A percentile compares a stretch with the other conserved stretches of the same genome.
phyloP scores from a whole-genome alignment of 37 sponge, comb jelly and placozoan species.

The Spongilla lacustris region DNA sequence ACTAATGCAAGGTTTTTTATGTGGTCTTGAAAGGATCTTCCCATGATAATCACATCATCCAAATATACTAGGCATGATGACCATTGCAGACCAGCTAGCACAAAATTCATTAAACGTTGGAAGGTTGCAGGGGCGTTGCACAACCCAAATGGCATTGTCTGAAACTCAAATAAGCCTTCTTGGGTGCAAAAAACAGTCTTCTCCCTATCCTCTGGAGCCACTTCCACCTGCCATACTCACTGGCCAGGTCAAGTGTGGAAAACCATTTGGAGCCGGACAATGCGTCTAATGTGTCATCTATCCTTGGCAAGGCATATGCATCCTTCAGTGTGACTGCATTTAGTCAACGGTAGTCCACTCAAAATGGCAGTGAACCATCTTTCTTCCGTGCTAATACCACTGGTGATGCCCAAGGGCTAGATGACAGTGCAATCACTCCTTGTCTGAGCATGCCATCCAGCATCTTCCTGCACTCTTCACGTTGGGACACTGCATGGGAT shows the following conservation, averaged over 20 bases:
- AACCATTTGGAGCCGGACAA: conserved; percentile 49
- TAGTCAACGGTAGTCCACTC: conserved; percentile 53
- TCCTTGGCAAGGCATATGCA: conserved; percentile 51
- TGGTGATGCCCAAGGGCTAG: conserved; percentile 39
- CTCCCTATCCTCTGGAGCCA: background rate
- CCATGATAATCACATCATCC: conserved; percentile 43
- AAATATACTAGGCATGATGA: conserved; percentile 26
- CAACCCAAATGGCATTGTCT: conserved; percentile 52
- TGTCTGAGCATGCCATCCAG: conserved; percentile 38
- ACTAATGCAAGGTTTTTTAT: conserved; percentile 26
- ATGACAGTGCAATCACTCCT: conserved; percentile 12
- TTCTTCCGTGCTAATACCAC: conserved; percentile 50
- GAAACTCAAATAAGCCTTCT: conserved; percentile 37
- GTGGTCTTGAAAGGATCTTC: conserved; percentile 24
- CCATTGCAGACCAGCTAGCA: conserved; percentile 25
- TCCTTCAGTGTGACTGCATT: conserved; percentile 51
- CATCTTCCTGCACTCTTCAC: conserved; percentile 18
- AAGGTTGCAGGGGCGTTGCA: conserved; percentile 46
- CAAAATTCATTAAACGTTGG: conserved; percentile 19
- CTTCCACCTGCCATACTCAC: conserved; percentile 40
- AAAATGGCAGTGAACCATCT: conserved; percentile 42
- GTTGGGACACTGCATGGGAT: conserved; percentile 27
- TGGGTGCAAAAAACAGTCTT: conserved; percentile 49
- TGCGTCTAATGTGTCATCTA: conserved; percentile 31
- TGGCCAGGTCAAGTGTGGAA: conserved; percentile 38